Base-by-base conservation (phyloP, 1,140 invertebrate genomes). In the Manduca sexta region DNA sequence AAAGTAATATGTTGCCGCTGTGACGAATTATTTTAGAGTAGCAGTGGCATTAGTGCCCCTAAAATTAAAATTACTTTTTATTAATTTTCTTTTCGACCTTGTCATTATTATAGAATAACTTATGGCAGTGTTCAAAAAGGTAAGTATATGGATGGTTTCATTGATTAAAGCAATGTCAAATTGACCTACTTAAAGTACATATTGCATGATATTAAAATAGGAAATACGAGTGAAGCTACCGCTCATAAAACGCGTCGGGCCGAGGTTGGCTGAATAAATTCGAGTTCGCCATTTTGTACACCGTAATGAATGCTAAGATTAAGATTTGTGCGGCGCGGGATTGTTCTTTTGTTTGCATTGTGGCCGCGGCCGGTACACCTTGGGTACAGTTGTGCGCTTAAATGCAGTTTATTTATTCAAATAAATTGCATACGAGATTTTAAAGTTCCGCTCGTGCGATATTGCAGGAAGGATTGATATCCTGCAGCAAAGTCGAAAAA, bases 261-360 rank as follows among this genome's bases (percentile, higher is more conserved):
- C 52, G 54, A 62, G 65, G 69, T 70, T 69, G 61, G 63, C 69
- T 68, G 76, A 77, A 77, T 75, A 79, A 83, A 83, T 80, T 79
- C 79, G 80, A 74, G 76, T 83, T 77, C 73, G 65, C 76, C 67
- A 69, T 82, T 76, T 74, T 74, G 60, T 61, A 51, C 57, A 60
- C 64, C 67, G 65, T 83, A 80, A 83, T 82, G 75, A 82, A 79
- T 74, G 76, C 62, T 72, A 76, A 76, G 73, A 76, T 83, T 83
- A 83, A 83, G 79, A 83, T 83, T 83, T 80, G 77, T 75, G 66
- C 65, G 65, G 60, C 57, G 56, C 60, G 49, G 40, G 74, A 66
- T 69, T 65, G 71, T 67, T 55, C 73, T 77, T 77, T 83, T 83
- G 76, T 83, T 80, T 80, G 79, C 79, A 75, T 80, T 80, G 72